Evolutionary conservation across 92 coral and sea anemone genomes (phyloP).

Genomic region (Siderastrea radians): DNA sequence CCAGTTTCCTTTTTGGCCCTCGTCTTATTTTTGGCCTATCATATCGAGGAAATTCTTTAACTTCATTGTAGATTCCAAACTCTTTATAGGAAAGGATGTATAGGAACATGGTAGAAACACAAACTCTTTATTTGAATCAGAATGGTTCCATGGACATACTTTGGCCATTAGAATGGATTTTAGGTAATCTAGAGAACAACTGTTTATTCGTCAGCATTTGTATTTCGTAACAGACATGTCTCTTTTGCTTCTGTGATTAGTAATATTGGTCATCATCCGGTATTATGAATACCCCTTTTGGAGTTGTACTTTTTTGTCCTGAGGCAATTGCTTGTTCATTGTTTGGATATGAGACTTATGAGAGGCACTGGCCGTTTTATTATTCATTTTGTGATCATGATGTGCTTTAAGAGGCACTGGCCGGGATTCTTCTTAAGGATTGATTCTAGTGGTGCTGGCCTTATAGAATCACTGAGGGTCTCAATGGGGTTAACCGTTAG

Average conservation of each 20-base stretch:
- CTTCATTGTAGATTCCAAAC: not conserved
- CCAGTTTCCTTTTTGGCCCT: no score
- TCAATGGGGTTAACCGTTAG: no score
- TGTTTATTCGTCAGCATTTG: no score
- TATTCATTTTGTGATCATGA: no score
- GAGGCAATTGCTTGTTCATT: not conserved
- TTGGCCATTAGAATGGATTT: not conserved
- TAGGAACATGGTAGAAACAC: conserved; percentile 4
- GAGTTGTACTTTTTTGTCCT: no score
- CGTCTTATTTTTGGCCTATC: not conserved
- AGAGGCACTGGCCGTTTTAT: not conserved
- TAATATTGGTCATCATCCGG: not conserved
- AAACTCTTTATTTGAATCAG: not conserved
- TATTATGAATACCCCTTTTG: not conserved
- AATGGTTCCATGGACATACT: conserved; percentile 1
- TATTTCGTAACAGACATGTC: not conserved
- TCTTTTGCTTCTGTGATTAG: not conserved
- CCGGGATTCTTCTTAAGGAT: no score
- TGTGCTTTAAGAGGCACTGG: no score
- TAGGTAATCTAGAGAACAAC: no score
- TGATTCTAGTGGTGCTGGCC: no score
- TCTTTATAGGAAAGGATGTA: not conserved
- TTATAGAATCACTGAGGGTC: no score
- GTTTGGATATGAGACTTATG: not conserved
- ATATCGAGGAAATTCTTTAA: not conserved